Conservation (phyloP, 2,797 vertebrate species). For the Carapus acus region DNA sequence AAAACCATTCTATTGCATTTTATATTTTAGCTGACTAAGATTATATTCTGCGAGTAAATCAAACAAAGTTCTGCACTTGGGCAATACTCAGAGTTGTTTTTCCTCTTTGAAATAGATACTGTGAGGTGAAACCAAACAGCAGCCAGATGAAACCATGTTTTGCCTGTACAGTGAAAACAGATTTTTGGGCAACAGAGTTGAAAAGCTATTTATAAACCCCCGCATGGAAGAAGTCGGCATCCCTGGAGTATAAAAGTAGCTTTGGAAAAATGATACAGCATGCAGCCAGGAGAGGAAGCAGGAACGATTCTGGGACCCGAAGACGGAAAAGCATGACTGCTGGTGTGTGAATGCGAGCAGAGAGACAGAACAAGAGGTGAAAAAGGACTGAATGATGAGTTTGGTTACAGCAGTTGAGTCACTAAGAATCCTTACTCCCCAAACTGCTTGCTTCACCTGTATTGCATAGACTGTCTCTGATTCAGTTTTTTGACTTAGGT, state of each 20-base stretch:
- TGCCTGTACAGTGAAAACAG: conserved; percentile 71
- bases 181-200: conserved; percentile 58
- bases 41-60: conserved; percentile 46
- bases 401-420: too few species aligned
- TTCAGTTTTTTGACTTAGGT: too few species aligned
- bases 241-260: conserved; percentile 71
- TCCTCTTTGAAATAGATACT: conserved; percentile 63
- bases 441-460: too few species aligned
- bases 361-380: conserved; percentile 2
- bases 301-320: conserved; percentile 64
- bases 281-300: conserved; percentile 73
- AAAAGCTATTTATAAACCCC: conserved; percentile 75
- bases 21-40: conserved; percentile 55
- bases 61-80: conserved; percentile 46
- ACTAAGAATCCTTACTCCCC: too few species aligned
- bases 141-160: conserved; percentile 60
- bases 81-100: conserved; percentile 37
- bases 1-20: conserved; percentile 30
- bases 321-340: conserved; percentile 67
- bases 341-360: conserved; percentile 22
- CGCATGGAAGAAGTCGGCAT: conserved; percentile 74
- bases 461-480: too few species aligned
- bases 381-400: too few species aligned
- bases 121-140: conserved; percentile 55
- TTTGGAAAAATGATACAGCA: conserved; percentile 77